These are phyloP conservation scores for Dicrurus megarhynchus DNA, from an alignment of 2,113 vertebrate species.

Conservation along the genomic window DNA sequence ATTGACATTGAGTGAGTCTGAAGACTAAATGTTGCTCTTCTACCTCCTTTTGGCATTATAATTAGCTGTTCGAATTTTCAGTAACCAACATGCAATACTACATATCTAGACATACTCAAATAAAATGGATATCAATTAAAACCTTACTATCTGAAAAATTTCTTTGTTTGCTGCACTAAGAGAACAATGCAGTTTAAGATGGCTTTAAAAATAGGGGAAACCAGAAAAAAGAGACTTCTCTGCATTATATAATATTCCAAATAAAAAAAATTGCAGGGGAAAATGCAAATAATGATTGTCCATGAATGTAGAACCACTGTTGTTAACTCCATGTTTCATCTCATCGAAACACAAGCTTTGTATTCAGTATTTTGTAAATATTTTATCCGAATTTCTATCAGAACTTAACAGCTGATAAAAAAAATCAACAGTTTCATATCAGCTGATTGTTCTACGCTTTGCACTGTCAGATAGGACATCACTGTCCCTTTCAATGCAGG, in stretches of 20 bases:
- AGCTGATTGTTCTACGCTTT: neutral
- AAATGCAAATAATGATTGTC: neutral
- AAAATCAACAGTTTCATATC: neutral
- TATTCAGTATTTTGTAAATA: neutral
- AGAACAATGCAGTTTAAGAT: neutral
- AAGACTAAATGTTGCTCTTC: neutral
- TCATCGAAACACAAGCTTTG: neutral
- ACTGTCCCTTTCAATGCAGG: neutral
- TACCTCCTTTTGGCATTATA: neutral
- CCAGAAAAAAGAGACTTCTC: neutral
- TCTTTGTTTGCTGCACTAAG: neutral
- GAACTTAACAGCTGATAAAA: neutral
- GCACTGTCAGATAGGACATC: neutral
- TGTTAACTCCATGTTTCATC: neutral
- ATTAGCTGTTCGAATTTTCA: neutral
- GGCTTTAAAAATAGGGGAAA: neutral
- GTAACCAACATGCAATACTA: neutral
- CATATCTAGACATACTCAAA: neutral
- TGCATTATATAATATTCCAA: neutral
- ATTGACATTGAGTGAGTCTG: neutral
- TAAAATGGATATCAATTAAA: neutral
- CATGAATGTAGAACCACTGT: neutral
- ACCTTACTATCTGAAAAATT: neutral
- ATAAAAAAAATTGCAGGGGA: neutral
- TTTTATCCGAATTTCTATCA: neutral